Base-by-base conservation (phyloP, 2,797 vertebrate genomes). In the Chromobotia macracanthus region DNA sequence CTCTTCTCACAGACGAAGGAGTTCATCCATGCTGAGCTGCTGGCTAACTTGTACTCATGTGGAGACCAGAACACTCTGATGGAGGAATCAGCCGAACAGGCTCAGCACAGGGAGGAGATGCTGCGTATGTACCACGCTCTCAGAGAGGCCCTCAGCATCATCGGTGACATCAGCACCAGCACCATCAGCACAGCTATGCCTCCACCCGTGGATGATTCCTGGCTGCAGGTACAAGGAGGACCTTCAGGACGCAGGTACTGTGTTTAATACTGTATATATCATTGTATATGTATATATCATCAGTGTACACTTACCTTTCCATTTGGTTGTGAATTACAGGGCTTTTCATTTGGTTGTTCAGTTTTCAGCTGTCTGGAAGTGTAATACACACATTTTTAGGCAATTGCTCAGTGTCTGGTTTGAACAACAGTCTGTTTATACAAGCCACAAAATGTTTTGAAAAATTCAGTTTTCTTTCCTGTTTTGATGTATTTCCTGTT, bases 131-230 rank as follows among this genome's bases (percentile, higher is more conserved):
- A 96, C 89, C 94, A 97, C 23, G 95, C 96, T 4, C 92, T 98
- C 83, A 94, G 93, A 4, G 96, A 97, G 86, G 96, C 96, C 0
- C 95, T 98, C 48, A 86, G 82, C 90, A 97, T 98, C 91, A 97
- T 98, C 0, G 96, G 97, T 38, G 97, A 98, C 90, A 97, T 98
- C 93, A 98, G 96, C 90, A 96, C 96, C 83, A 95, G 94, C 87
- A 98, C 97, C 2, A 87, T 94, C 90, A 95, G 95, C 93, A 97
- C 95, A 28, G 87, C 95, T 1, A 93, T 96, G 92, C 97, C 96
- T 3, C 96, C 96, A n/a, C 97, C 96, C 1, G 97, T 98, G 61
- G 97, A 98, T 78, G 96, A 97, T 94, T 98, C 97, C 1, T 98
- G 97, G 97, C 95, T 98, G 89, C 96, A 98, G 92, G 96, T 97